Evolutionary conservation across 2,113 vertebrate genomes (phyloP).

Genomic region (Phycodurus eques): DNA sequence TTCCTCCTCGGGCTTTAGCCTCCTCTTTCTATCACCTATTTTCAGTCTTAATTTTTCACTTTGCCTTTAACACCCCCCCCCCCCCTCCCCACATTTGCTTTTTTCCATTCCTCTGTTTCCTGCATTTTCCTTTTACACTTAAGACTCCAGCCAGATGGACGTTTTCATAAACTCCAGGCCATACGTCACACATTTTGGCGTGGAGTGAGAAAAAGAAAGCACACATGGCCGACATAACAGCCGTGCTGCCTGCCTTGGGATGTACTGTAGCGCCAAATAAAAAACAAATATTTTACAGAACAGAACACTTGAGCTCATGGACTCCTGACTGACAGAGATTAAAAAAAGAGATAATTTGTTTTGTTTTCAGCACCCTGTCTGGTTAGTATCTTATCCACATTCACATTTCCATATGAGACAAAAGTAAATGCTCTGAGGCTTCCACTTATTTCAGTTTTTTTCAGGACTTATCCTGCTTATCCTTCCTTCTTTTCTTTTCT

Average conservation of each 20-base stretch:
- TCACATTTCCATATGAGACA: neutral
- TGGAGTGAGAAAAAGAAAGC: slow-evolving; percentile 32
- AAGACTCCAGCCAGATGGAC: slow-evolving; percentile 40
- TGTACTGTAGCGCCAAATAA: slow-evolving; percentile 16
- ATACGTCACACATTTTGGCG: slow-evolving; percentile 43
- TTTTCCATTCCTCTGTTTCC: slow-evolving; percentile 61
- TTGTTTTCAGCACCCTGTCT: slow-evolving; percentile 11
- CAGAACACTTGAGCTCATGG: slow-evolving; percentile 25
- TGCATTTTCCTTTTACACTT: slow-evolving; percentile 36
- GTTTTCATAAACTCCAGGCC: slow-evolving; percentile 49
- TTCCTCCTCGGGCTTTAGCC: slow-evolving; percentile 40
- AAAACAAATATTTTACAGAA: slow-evolving; percentile 12
- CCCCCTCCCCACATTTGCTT: neutral
- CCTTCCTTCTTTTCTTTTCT: neutral
- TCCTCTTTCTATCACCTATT: slow-evolving; percentile 43
- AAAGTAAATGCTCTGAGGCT: neutral
- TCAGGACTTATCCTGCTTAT: neutral
- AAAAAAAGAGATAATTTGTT: slow-evolving; percentile 19
- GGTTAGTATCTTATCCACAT: neutral
- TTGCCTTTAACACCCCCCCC: neutral
- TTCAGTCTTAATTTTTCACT: slow-evolving; percentile 68
- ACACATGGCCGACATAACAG: slow-evolving; percentile 25
- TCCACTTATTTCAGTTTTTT: neutral
- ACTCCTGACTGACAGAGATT: slow-evolving; percentile 5
- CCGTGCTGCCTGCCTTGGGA: slow-evolving; percentile 11